These are phyloP conservation scores for Saccostrea glomerata DNA, from an alignment of 1,140 invertebrate genomes.

Conservation along the genomic window DNA sequence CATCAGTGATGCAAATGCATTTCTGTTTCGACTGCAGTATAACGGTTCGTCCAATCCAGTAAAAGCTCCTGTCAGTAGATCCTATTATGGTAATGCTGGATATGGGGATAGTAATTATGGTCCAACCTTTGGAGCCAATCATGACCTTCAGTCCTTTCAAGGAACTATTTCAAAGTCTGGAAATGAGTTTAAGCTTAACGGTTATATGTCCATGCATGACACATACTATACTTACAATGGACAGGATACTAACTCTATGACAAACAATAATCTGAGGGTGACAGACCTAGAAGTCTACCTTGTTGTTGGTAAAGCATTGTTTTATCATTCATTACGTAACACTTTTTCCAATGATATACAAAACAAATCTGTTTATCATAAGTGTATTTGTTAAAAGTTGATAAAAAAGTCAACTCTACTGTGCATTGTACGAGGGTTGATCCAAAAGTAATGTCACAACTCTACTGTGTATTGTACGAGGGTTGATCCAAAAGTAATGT, in stretches of 20 bases:
- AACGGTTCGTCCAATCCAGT: slow-evolving; percentile 32
- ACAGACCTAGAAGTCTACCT: slow-evolving; percentile 28
- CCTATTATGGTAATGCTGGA: neutral
- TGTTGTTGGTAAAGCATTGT: neutral
- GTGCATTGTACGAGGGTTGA: too few relatives aligned
- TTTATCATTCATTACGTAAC: neutral
- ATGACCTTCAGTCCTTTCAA: slow-evolving; percentile 1
- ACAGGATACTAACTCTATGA: slow-evolving; percentile 4
- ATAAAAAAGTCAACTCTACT: too few relatives aligned
- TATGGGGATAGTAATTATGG: slow-evolving; percentile 37
- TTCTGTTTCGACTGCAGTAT: slow-evolving; percentile 57
- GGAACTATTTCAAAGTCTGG: neutral
- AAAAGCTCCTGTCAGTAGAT: slow-evolving; percentile 9
- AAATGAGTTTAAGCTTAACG: neutral
- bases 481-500: too few relatives aligned
- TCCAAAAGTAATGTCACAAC: too few relatives aligned
- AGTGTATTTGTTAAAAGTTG: neutral
- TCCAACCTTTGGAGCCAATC: slow-evolving; percentile 56
- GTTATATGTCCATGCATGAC: neutral
- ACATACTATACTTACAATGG: slow-evolving; percentile 5
- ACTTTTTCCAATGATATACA: neutral
- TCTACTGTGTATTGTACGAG: too few relatives aligned
- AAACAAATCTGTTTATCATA: neutral
- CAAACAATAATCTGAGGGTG: slow-evolving; percentile 13
- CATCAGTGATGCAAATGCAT: slow-evolving; percentile 53